Conservation (phyloP, 2,888 invertebrate species). For the Sisyra nigra region DNA sequence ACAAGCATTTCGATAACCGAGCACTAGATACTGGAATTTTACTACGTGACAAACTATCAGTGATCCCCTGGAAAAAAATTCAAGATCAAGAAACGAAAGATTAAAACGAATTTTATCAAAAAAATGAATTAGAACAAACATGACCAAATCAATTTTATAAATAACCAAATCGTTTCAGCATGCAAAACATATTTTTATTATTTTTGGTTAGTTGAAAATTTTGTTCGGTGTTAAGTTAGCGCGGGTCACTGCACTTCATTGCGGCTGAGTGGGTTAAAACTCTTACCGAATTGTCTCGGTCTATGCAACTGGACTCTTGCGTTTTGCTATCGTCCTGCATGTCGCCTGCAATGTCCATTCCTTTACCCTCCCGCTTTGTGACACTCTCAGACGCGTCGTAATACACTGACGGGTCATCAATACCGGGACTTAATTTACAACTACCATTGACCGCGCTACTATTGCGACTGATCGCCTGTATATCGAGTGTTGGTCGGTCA, state of each 20-base stretch:
- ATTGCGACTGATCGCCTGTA: constrained; percentile 1
- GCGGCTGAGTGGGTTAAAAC: background rate
- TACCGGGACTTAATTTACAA: constrained; percentile 33
- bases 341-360: constrained; percentile 8
- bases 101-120: no score
- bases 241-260: no score
- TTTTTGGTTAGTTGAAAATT: no score
- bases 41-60: constrained; percentile 27
- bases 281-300: constrained; percentile 11
- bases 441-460: constrained; percentile 5
- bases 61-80: constrained; percentile 2
- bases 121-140: no score
- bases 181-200: no score
- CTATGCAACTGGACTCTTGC: constrained; percentile 11
- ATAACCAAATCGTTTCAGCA: no score
- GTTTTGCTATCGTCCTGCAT: constrained; percentile 12
- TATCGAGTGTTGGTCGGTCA: constrained; percentile 6
- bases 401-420: constrained; percentile 62
- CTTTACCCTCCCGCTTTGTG: constrained; percentile 2
- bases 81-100: no score
- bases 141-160: no score
- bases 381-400: constrained; percentile 61
- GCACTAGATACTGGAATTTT: constrained; percentile 43
- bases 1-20: constrained; percentile 50
- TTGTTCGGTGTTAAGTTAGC: no score